Evolutionary conservation across 2,888 invertebrate species (phyloP), one percentile per base, ranked within the genome.

Genomic region (Polyploca ridens): DNA sequence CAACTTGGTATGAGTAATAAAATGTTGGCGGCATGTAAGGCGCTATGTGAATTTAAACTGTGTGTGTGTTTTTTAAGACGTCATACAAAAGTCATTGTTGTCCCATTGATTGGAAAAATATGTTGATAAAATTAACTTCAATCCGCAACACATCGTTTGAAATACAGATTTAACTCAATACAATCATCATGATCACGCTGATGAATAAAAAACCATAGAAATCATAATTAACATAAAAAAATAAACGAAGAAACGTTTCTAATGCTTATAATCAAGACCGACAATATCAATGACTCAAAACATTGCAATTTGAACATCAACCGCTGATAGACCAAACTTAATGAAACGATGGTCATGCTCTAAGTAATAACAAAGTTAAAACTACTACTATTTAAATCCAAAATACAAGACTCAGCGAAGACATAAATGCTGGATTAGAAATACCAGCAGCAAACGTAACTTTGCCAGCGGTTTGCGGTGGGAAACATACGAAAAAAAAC

Each of bases 281-380:
- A 63, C 62, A 62, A 62, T 71, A 69, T 71, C 67, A 69, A 67
- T 66, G 62, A 67, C 44, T 74, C 63, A 63, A 67, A 72, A 41
- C 67, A 65, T 64, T 64, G 69, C 65, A 64, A 71, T 41, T 63
- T 49, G 38, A 44, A 35, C 41, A 33, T 46, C 49, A 62, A 33
- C 49, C n/a, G 27, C n/a, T 41, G 44, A 44, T 33, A 67, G 64
- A 69, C 73, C 69, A 73, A 71, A 68, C 63, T 71, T 71, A 78
- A 83, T 78, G 73, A 79, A 80, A 79, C 73, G 65, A 70, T 69
- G 66, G 81, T 79, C 77, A 81, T 72, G 79, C 77, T 78, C 74
- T 71, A 62, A 16, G 65, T 63, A 71, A 71, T 62, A 69, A 67
- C 76, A 66, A 76, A 69, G 14, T 67, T 71, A 67, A 13, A 46